Conservation (phyloP, 1,140 invertebrate genomes). For the Tachypleus tridentatus region DNA sequence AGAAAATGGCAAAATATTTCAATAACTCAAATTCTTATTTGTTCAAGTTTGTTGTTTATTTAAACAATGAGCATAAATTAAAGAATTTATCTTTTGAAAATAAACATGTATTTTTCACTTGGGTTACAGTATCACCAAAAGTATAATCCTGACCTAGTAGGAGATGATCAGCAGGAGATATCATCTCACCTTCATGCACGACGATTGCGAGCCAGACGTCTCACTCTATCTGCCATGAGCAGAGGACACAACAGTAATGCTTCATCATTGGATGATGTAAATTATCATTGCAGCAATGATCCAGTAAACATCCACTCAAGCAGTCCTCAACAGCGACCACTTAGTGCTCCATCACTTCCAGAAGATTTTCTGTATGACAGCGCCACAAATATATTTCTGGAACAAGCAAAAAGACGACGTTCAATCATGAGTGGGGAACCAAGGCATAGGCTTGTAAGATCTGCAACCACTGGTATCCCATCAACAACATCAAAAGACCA, state of each 20-base stretch:
- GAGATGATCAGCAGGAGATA: conserved; percentile 33
- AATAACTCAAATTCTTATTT: too few relatives aligned
- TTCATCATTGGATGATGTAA: background rate
- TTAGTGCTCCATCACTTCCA: too few relatives aligned
- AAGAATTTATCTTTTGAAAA: too few relatives aligned
- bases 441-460: too few relatives aligned
- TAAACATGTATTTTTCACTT: too few relatives aligned
- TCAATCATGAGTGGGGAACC: background rate
- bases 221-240: conserved; percentile 26
- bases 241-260: background rate
- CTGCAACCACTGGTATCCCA: too few relatives aligned
- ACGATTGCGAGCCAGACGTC: conserved; percentile 27
- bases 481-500: too few relatives aligned
- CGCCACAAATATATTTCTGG: background rate
- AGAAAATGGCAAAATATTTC: too few relatives aligned
- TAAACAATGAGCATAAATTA: too few relatives aligned
- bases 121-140: conserved; percentile 10
- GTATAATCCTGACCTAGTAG: conserved; percentile 35
- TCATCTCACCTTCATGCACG: conserved; percentile 28
- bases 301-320: too few relatives aligned
- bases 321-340: too few relatives aligned
- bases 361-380: background rate
- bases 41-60: too few relatives aligned
- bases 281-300: background rate
- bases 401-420: background rate